Evolutionary conservation across 1,140 invertebrate species (phyloP), one percentile per base, ranked within the genome.

Genomic region (Drosophila quadrilineata): DNA sequence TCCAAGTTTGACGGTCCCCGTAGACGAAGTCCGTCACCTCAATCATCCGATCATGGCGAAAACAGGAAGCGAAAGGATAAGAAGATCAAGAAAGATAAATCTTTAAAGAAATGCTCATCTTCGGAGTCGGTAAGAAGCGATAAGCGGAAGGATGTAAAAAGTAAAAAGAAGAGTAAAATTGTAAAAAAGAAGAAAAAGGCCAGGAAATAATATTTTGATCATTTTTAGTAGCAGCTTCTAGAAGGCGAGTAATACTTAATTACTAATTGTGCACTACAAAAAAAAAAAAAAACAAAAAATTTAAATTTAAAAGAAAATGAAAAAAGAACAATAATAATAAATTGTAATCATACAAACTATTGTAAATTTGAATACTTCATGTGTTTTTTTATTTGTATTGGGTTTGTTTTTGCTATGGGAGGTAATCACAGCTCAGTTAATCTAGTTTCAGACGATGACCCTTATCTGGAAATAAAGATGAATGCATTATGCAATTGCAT

Each of bases 121-220:
- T 68, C 80, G 0, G 79, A 84, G n/a, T 85, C 79, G 8, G 36
- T 75, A 17, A 57, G 36, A 6, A 74, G 80, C 10, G 79, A 84
- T 4, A 79, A 71, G n/a, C 74, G 67, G 16, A 85, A 63, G 33
- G 75, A 84, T 57, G 4, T 64, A 9, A 84, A 85, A 50, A 85
- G 65, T 41, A 84, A 84, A 75, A 77, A 74, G 33, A 85, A 74
- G 35, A 79, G 36, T 58, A 84, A 84, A 65, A 29, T 74, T 22
- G 48, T 85, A 48, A 84, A 85, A 41, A 84, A 84, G 46, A 84
- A 85, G 16, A 85, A 84, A 40, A 84, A 84, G 26, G 77, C 79
- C 9, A 85, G 76, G 38, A 84, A 84, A 43, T 84, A 84, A 64
- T 8, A 29, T 26, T 38, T 59, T 40, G 43, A 59, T 40, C 5